Base-by-base conservation (phyloP, 2,797 vertebrate genomes). In the Pyrocephalus nanus region DNA sequence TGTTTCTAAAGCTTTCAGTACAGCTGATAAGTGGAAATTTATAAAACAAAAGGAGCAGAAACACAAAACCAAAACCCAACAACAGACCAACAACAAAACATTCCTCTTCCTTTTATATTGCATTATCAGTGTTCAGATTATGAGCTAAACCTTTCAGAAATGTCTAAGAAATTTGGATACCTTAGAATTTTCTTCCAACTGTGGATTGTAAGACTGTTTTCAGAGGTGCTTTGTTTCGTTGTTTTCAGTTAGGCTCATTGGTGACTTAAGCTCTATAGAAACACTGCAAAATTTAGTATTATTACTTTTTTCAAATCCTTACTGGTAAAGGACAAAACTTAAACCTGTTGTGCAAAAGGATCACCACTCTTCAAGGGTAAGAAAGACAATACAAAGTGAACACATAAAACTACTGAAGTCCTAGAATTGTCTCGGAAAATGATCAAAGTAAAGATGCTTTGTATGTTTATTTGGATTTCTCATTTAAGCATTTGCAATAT, bases 71-170 rank as follows among this genome's bases (percentile, higher is more conserved):
- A 51, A 61, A 40, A 13, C 5, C 8, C 22, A 40, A 25, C 4
- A 32, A 55, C 6, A 40, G 54, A 23, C 5, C 5, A 38, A 42
- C 9, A 54, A 6, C 5, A 60, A 43, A 93, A 50, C 8, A 23
- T 20, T 47, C 15, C 69, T 96, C 73, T 78, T 71, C 45, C 86
- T 94, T 95, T 97, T 72, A 51, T 92, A 85, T 88, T 77, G 11
- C 38, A 17, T 72, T 97, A 86, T 38, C 61, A 58, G 15, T 34
- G 40, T 74, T 96, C 88, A 94, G 95, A 94, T 58, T 86, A 80
- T 47, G 16, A 8, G 8, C 9, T 60, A 50, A 71, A 54, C 10
- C 20, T 57, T 9, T 48, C 25, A 76, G 36, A 94, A 85, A 73
- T 20, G 4, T n/a, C 23, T 11, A 60, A 40, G 20, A 76, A 70